phyloP scores from a whole-genome alignment of 2,888 invertebrate species.

The Oscheius onirici region DNA sequence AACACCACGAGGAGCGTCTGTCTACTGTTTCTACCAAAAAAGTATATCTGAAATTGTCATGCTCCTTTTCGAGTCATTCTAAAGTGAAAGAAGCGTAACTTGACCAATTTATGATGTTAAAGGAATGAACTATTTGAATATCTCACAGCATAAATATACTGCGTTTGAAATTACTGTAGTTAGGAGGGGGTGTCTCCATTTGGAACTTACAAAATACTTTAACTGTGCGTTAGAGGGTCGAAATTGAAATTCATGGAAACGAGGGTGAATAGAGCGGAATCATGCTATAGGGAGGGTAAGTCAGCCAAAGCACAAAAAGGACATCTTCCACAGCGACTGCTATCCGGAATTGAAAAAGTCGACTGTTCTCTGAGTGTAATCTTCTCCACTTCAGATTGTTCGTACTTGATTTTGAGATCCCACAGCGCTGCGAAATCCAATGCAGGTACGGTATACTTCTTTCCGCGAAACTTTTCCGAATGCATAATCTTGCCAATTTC shows the following conservation, averaged over 20 bases:
- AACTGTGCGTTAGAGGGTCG: not conserved
- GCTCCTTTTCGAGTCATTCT: no score
- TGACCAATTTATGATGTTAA: no score
- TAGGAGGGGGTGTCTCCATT: not conserved
- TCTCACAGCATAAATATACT: not conserved
- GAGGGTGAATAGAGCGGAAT: not conserved
- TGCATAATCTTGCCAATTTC: not conserved
- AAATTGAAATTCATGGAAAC: not conserved
- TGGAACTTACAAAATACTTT: not conserved
- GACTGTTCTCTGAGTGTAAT: not conserved
- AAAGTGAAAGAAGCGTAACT: no score
- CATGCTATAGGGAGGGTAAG: not conserved
- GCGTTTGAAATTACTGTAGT: not conserved
- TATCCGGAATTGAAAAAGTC: not conserved
- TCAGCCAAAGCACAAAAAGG: constrained; percentile 8
- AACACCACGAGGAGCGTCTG: no score
- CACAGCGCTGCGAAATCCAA: constrained; percentile 14
- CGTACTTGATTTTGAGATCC: constrained; percentile 4
- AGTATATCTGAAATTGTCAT: no score
- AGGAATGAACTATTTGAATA: no score
- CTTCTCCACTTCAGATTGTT: not conserved
- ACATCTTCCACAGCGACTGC: constrained; percentile 4
- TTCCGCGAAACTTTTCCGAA: constrained; percentile 22
- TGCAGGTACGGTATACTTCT: constrained; percentile 20
- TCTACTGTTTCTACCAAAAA: no score